A percentile compares a stretch with the other conserved stretches of the same genome.
Conservation (phyloP, 2,888 invertebrate species). For the Tipula lateralis region DNA sequence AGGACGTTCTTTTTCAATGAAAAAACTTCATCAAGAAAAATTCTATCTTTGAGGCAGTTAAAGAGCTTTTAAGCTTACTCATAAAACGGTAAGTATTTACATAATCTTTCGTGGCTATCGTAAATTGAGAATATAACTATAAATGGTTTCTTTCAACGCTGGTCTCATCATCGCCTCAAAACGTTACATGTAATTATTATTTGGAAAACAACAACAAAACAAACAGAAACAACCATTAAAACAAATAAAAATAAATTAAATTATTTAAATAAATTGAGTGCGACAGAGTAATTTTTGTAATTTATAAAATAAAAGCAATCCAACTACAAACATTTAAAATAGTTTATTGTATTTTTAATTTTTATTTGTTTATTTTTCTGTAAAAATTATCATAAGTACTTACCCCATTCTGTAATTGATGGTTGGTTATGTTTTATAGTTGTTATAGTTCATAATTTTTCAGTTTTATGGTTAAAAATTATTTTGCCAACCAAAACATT, state of each 20-base stretch:
- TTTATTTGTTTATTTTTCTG: background rate
- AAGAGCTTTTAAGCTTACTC: too few species aligned
- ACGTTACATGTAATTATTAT: background rate
- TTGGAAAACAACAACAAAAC: background rate
- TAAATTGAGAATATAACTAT: too few species aligned
- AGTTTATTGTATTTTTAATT: background rate
- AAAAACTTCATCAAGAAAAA: too few species aligned
- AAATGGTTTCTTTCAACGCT: too few species aligned
- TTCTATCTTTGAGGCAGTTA: too few species aligned
- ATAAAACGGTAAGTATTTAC: too few species aligned
- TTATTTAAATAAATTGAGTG: background rate
- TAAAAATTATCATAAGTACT: conserved; percentile 1
- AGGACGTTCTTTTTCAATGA: too few species aligned
- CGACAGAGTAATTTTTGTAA: background rate
- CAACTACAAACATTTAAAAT: background rate
- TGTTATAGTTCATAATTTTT: background rate
- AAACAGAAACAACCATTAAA: background rate
- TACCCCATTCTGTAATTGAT: conserved; percentile 19
- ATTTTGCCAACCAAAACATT: background rate
- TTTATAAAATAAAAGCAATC: background rate
- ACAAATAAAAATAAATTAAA: background rate
- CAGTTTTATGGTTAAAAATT: background rate
- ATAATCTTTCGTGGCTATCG: too few species aligned
- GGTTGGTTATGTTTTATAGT: background rate
- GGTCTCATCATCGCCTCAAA: background rate